Evolutionary conservation across 2,888 invertebrate genomes (phyloP).

Genomic region (Troides helena): DNA sequence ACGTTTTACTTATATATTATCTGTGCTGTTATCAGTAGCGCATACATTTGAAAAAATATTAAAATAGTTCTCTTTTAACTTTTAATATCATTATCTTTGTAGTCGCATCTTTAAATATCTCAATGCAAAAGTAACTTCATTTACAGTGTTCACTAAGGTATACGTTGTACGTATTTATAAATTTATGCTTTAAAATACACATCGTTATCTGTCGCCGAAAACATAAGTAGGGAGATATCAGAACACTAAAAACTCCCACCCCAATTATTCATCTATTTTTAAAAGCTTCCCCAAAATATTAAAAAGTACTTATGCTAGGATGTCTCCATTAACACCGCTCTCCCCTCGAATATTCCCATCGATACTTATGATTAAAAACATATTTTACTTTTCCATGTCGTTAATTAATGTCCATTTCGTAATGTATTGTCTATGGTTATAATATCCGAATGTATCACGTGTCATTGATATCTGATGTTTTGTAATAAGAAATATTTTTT

Average conservation of each 20-base stretch:
- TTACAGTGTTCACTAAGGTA: slow-evolving; percentile 20
- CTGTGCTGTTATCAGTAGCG: no score
- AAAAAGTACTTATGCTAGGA: slow-evolving; percentile 75
- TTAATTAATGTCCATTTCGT: no score
- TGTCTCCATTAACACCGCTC: slow-evolving; percentile 71
- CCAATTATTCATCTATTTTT: slow-evolving; percentile 62
- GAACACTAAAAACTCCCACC: slow-evolving; percentile 52
- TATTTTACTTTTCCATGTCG: slow-evolving; percentile 35
- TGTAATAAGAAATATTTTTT: no score
- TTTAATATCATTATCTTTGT: slow-evolving; percentile 15
- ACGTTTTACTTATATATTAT: no score
- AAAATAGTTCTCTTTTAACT: slow-evolving; percentile 13
- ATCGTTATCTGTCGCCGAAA: slow-evolving; percentile 9
- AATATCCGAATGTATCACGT: no score
- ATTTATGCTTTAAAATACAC: slow-evolving; percentile 8
- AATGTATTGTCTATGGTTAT: no score
- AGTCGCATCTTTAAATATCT: slow-evolving; percentile 14
- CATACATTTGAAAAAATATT: background rate
- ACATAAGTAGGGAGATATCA: slow-evolving; percentile 41
- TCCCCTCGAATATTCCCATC: slow-evolving; percentile 50
- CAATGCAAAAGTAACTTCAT: slow-evolving; percentile 12
- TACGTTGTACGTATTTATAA: background rate
- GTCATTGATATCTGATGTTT: no score
- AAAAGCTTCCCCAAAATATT: slow-evolving; percentile 73
- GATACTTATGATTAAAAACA: slow-evolving; percentile 63